Conservation (phyloP, 2,888 invertebrate species). For the Tenthredo distinguenda region DNA sequence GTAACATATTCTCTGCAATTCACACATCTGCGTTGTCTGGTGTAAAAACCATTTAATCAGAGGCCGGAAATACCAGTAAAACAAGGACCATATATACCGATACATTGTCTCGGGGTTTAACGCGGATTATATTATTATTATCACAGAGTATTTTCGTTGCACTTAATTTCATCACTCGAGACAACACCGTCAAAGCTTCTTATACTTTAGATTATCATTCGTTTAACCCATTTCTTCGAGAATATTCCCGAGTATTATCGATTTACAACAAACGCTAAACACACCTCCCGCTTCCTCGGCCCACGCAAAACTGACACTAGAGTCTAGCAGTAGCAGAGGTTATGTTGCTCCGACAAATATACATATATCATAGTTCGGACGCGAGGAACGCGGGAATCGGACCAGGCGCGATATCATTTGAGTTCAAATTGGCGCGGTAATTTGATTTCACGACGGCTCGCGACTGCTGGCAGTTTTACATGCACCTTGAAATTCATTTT, state of each 20-base stretch:
- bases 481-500: too few relatives aligned
- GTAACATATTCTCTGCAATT: slow-evolving; percentile 95
- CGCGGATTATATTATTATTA: not conserved
- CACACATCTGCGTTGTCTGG: slow-evolving; percentile 92
- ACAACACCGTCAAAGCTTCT: not conserved
- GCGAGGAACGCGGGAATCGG: not conserved
- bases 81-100: slow-evolving; percentile 75
- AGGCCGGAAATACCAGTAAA: slow-evolving; percentile 88
- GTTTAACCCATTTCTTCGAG: slow-evolving; percentile 23
- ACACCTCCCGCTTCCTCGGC: not conserved
- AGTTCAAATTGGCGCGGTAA: not conserved
- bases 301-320: slow-evolving; percentile 22
- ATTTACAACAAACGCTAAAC: not conserved
- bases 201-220: not conserved
- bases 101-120: slow-evolving; percentile 65
- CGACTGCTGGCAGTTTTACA: too few relatives aligned
- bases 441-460: not conserved
- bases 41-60: slow-evolving; percentile 94
- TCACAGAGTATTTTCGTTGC: not conserved
- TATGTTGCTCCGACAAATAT: not conserved
- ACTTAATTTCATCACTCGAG: slow-evolving; percentile 25
- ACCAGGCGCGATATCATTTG: not conserved
- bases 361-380: not conserved
- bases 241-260: not conserved
- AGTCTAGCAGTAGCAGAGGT: not conserved